Base-by-base conservation (phyloP, 2,888 invertebrate genomes). In the Sipha maydis region DNA sequence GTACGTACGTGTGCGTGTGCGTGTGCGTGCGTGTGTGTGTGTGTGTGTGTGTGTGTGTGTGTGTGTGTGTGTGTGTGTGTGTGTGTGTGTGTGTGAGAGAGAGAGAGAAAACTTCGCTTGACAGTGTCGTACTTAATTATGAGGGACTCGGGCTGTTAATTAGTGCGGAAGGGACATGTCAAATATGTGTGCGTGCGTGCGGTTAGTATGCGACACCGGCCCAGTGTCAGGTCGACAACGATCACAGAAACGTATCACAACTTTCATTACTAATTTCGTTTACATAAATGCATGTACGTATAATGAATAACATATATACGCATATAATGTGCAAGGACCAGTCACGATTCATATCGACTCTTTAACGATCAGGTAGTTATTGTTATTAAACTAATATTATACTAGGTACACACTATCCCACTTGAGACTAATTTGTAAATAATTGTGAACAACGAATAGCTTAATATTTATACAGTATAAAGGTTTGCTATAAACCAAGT, bases 81-180 rank as follows among this genome's bases (percentile, higher is more conserved):
- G 34, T 34, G 34, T 4, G 4, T 34, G 4, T 4, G 34, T 3
- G 34, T 3, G 34, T 2, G 34, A 34, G 34, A 34, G 34, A 34
- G n/a, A 19, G 56, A 9, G 34, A n/a, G 21, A 9, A 28, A 79
- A 86, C 79, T 79, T 85, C 54, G 69, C 85, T 85, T 34, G 34
- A 71, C 69, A 54, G 67, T 69, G 83, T 83, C 56, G 56, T 19
- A 61, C 76, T 77, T 76, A 85, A 85, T 85, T 77, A 67, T 41
- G 61, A 75, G 61, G 61, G 75, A 67, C 84, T 76, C 41, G 1
- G 31, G 75, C 67, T 85, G 84, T 85, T 84, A 85, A 85, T 85
- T 85, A 85, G 67, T 25, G 67, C 48, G 41, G 67, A 85, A 85
- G 67, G 76, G 84, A 77, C 76, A 85, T 77, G 84, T 85, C 84